Conservation (phyloP, 2,113 vertebrate species). For the Ariopsis seemanni region DNA sequence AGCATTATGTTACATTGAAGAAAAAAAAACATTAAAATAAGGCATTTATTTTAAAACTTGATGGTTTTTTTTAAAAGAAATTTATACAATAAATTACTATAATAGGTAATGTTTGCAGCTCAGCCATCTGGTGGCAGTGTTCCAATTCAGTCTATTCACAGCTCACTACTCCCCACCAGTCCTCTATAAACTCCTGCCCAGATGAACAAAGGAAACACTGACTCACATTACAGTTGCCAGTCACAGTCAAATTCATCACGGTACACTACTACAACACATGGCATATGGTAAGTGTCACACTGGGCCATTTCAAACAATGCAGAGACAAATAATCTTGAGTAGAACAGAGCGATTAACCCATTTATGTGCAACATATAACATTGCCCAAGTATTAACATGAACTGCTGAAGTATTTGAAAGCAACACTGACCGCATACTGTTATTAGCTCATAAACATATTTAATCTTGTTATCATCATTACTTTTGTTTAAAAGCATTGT, state of each 20-base stretch:
- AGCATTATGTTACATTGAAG: background rate
- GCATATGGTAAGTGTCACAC: conserved; percentile 27
- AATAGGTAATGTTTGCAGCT: conserved; percentile 32
- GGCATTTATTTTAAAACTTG: background rate
- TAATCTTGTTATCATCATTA: background rate
- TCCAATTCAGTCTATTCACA: conserved; percentile 63
- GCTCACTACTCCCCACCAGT: conserved; percentile 13
- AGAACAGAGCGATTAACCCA: background rate
- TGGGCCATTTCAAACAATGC: conserved; percentile 9
- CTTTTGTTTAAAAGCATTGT: background rate
- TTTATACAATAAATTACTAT: background rate
- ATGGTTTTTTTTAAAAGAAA: background rate
- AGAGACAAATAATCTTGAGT: conserved; percentile 20
- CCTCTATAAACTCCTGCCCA: conserved; percentile 6
- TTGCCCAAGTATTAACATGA: background rate
- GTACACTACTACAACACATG: conserved; percentile 9
- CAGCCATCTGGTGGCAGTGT: conserved; percentile 77
- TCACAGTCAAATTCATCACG: conserved; percentile 24
- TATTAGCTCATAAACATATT: background rate
- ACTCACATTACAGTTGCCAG: conserved; percentile 34
- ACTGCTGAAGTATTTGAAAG: background rate
- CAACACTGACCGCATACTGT: background rate
- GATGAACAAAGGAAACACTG: conserved; percentile 46
- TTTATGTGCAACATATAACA: background rate
- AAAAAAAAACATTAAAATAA: background rate